Percentiles rank a stretch among this genome's conserved stretches.
These are phyloP conservation scores for Rhingia rostrata DNA, from an alignment of 2,888 invertebrate genomes.

Conservation along the genomic window DNA sequence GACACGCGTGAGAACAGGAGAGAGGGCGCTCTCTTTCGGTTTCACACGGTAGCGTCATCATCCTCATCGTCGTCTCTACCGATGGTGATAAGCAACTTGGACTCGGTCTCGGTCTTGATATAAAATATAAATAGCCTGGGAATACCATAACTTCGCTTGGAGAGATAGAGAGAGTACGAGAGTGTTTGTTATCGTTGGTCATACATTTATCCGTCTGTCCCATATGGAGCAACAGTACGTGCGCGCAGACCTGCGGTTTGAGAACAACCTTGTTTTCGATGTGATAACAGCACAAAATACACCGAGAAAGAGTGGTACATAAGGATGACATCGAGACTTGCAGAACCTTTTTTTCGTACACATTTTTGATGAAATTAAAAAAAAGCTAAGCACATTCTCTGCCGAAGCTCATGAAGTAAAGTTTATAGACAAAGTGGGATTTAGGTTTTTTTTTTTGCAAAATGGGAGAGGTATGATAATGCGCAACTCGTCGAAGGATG, in stretches of 20 bases:
- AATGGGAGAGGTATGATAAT: constrained; percentile 34
- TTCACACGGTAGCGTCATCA: no score
- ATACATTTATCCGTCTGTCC: not conserved
- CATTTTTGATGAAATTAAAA: not conserved
- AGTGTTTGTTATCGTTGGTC: not conserved
- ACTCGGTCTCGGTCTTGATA: constrained; percentile 21
- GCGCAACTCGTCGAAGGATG: constrained; percentile 65
- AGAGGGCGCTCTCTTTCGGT: constrained; percentile 18
- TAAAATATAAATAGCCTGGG: constrained; percentile 64
- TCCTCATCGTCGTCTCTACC: constrained; percentile 24
- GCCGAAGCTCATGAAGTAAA: constrained; percentile 31
- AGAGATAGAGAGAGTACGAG: constrained; percentile 26
- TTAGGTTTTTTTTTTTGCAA: constrained; percentile 20
- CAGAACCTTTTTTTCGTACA: constrained; percentile 16
- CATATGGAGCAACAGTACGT: constrained; percentile 69
- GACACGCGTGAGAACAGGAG: constrained; percentile 28
- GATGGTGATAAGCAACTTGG: constrained; percentile 53
- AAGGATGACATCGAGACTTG: constrained; percentile 47
- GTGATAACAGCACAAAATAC: constrained; percentile 38
- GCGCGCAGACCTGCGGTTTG: constrained; percentile 69
- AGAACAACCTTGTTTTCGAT: constrained; percentile 25
- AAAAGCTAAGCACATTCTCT: constrained; percentile 31
- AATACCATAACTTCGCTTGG: constrained; percentile 49
- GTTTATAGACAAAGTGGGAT: constrained; percentile 2
- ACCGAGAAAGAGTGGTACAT: constrained; percentile 23